Evolutionary conservation across 92 coral and sea anemone species (phyloP), one percentile per base, ranked within the genome.

Genomic region (Siderastrea radians): DNA sequence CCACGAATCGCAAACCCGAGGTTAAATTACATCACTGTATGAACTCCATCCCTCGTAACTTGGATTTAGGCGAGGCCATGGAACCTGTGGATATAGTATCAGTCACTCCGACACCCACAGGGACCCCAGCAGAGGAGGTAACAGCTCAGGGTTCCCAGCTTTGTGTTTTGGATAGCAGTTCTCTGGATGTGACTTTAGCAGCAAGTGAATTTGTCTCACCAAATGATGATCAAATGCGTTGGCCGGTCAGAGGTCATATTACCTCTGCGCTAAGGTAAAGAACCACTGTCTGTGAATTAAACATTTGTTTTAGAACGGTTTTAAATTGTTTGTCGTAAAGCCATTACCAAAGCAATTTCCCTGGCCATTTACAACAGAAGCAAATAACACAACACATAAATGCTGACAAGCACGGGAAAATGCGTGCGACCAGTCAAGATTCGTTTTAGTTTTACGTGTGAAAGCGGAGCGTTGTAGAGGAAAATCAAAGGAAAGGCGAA

Each of bases 71-170:
- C 14, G 97, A 90, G 49, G 85, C 92, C 43, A 87, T 97, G 91
- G 99, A 97, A 82, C 99, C 99, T 9, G 99, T 97, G 3, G 91
- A 91, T 61, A 58, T 95, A 9, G 95, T 95, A n/a, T 89, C 95
- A 8, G 88, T 92, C 73, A 84, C 92, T 0, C 94, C 93, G 2
- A 82, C 93, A 64, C 95, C 98, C 52, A 63, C 82, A 6, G 89
- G 73, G 17, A 91, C 96, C 0, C 95, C 95, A 70, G 68, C 75
- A 6, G 85, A 81, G 53, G 92, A 88, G 53, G 68, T 55, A 2
- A 38, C 64, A 76, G 75, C 53, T 17, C 68, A 50, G 43, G 82
- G 63, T 7, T 82, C 93, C 57, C 86, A 84, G 54, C 85, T 74
- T 3, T 55, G 75, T 50, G 66, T 80, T 17, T 15, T 72, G 49